These are phyloP conservation scores for Euura lappo DNA, from an alignment of 1,140 invertebrate genomes.

Conservation along the genomic window DNA sequence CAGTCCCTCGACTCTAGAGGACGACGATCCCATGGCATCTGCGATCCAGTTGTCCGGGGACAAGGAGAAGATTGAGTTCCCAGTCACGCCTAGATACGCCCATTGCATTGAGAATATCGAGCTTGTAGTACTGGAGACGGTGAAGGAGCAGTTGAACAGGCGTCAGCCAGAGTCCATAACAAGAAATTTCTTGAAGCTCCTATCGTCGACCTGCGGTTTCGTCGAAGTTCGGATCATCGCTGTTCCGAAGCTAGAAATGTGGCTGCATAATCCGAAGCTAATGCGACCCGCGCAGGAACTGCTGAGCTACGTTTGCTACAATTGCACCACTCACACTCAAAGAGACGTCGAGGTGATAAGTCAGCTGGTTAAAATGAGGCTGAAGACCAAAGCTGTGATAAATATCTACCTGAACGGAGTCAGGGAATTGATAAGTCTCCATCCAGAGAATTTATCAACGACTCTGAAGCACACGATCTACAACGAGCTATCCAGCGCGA, in stretches of 20 bases:
- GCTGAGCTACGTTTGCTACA: conserved; percentile 90
- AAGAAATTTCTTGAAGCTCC: conserved; percentile 84
- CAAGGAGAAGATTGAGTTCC: conserved; percentile 60
- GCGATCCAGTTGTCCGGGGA: conserved; percentile 44
- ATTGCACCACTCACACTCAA: conserved; percentile 79
- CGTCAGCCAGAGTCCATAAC: conserved; percentile 87
- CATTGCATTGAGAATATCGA: conserved; percentile 77
- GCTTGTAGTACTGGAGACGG: conserved; percentile 81
- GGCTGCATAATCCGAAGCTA: conserved; percentile 95
- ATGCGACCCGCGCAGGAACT: conserved; percentile 91
- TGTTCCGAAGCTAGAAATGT: conserved; percentile 85
- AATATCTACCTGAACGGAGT: conserved; percentile 89
- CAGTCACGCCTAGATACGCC: conserved; percentile 65
- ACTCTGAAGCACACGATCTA: conserved; percentile 92
- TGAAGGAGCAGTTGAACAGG: conserved; percentile 85
- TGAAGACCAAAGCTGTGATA: conserved; percentile 92
- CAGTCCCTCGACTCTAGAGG: conserved; percentile 62
- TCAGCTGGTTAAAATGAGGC: conserved; percentile 85
- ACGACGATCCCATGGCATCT: conserved; percentile 62
- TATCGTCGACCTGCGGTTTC: conserved; percentile 85
- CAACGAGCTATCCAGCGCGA: conserved; percentile 89
- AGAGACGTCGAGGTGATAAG: conserved; percentile 91
- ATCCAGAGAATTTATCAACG: conserved; percentile 84
- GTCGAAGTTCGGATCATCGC: conserved; percentile 84
- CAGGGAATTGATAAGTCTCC: conserved; percentile 67